phyloP scores from a whole-genome alignment of 2,113 vertebrate species.

The Corythornis cristatus region DNA sequence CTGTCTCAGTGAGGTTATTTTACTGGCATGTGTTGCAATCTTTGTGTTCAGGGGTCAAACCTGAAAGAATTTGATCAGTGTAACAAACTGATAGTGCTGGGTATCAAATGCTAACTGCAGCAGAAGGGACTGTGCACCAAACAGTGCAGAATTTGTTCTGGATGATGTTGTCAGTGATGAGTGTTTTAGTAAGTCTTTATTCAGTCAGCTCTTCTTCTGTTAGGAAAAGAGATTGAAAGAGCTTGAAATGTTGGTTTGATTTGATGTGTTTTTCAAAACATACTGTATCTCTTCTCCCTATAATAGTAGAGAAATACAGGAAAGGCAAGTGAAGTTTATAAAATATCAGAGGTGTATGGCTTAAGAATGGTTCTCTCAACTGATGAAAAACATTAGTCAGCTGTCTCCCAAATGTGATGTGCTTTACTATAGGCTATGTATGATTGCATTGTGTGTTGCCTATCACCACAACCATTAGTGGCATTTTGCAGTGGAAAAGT shows the following conservation, averaged over 20 bases:
- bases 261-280: not conserved
- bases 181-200: not conserved
- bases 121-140: not conserved
- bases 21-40: not conserved
- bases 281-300: not conserved
- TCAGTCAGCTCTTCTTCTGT: not conserved
- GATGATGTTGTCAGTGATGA: not conserved
- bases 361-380: not conserved
- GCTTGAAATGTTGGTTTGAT: not conserved
- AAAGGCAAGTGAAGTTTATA: not conserved
- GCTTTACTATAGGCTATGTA: not conserved
- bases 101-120: not conserved
- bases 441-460: not conserved
- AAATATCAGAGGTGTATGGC: not conserved
- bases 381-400: not conserved
- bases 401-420: not conserved
- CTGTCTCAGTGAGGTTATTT: not conserved
- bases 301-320: not conserved
- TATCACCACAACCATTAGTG: not conserved
- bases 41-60: not conserved
- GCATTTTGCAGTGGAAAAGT: not conserved
- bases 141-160: not conserved
- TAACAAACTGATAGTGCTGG: not conserved
- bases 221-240: not conserved
- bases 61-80: not conserved